Evolutionary conservation across 2,113 vertebrate genomes (phyloP), one percentile per base, ranked within the genome.

Genomic region (Podarcis raffonei): DNA sequence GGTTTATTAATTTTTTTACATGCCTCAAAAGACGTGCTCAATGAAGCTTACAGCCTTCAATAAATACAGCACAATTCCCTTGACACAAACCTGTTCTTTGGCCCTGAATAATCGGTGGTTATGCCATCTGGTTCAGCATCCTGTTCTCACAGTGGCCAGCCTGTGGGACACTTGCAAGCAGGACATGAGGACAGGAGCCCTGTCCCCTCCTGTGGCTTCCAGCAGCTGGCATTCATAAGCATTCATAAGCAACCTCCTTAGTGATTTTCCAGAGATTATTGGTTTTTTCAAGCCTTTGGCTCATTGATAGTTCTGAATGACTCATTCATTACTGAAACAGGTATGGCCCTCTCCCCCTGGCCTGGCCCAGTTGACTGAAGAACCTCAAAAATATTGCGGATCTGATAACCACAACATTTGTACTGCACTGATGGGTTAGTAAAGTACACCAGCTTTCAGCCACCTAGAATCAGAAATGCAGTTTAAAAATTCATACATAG

Each of bases 351-450:
- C 79, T 84, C 39, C 30, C 11, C 37, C 32, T 18, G 32, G 32
- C 13, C 72, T 74, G 59, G 59, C 18, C 18, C 18, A 62, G 59
- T 62, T 62, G 27, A 75, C 2, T 66, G 3, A 13, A 37, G 39
- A 22, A 57, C 23, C 32, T n/a, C 23, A 75, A 37, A 27, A 75
- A 77, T 42, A 77, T 12, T 86, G 25, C 86, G 85, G 80, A 65
- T 69, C 27, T 75, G 91, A 75, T 91, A 83, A 81, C 16, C 7
- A 42, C 86, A 93, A 86, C 4, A 30, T 75, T 83, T 86, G 2
- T 89, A 74, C 88, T 88, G 7, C 66, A 89, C 90, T 72, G 81
- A 85, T 87, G 78, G 79, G 59, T 81, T 87, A 83, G 91, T 86
- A 62, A 77, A 77, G 65, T 68, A 72, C n/a, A 76, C 81, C 35